Percentiles rank a stretch among this genome's conserved stretches.
Evolutionary conservation across 1,140 invertebrate species (phyloP).

Genomic region (Ooceraea biroi): DNA sequence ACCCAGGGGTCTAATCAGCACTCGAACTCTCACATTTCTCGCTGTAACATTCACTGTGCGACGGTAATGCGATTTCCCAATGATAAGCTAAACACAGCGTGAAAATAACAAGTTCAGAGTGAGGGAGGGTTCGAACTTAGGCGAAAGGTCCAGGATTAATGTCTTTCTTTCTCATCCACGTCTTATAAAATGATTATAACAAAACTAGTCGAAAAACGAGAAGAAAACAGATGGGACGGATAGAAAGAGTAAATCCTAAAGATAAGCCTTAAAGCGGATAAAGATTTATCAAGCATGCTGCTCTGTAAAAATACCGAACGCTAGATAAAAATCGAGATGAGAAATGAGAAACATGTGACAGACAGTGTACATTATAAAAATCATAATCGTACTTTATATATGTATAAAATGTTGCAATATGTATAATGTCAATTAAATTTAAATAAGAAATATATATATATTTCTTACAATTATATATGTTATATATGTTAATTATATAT

Average conservation of each 20-base stretch:
- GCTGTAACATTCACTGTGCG: neutral
- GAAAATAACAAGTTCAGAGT: neutral
- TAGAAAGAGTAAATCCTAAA: neutral
- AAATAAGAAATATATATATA: neutral
- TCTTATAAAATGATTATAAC: neutral
- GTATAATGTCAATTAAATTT: neutral
- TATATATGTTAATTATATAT: neutral
- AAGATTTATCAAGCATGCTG: neutral
- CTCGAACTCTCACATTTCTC: neutral
- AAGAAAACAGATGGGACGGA: neutral
- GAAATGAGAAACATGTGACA: neutral
- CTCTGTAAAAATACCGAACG: neutral
- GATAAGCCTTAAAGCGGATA: too few species aligned
- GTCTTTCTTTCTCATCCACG: neutral
- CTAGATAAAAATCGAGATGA: neutral
- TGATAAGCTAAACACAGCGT: neutral
- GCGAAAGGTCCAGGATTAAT: too few species aligned
- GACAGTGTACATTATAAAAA: neutral
- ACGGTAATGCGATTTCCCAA: constrained; percentile 29
- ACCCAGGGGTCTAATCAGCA: constrained; percentile 2
- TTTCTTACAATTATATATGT: neutral
- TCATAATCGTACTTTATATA: neutral
- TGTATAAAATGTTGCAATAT: neutral
- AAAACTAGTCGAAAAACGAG: neutral
- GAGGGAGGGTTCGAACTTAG: neutral